Percentiles rank a stretch among this genome's conserved stretches.
These are phyloP conservation scores for Bellardia pandia DNA, from an alignment of 2,888 invertebrate genomes.

Conservation along the genomic window DNA sequence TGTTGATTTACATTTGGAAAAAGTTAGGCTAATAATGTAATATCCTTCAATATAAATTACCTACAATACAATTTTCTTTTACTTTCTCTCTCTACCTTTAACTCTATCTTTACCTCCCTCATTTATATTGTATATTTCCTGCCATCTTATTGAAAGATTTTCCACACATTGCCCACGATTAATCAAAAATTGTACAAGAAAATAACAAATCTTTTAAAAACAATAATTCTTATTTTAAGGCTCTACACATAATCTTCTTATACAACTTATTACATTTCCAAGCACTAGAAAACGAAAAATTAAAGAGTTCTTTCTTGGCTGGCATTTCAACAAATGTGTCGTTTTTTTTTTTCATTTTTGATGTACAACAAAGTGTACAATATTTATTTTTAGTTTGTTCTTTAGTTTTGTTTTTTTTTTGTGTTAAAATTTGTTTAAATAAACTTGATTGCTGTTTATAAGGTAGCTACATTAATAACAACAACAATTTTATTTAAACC, in stretches of 20 bases:
- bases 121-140: constrained; percentile 17
- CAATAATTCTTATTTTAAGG: constrained; percentile 54
- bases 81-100: not conserved
- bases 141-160: constrained; percentile 43
- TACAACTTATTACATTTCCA: not conserved
- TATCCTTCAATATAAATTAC: no score
- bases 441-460: constrained; percentile 33
- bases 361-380: constrained; percentile 18
- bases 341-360: constrained; percentile 7
- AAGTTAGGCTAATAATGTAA: no score
- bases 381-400: constrained; percentile 61
- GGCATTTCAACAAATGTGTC: constrained; percentile 30
- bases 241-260: constrained; percentile 38
- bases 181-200: constrained; percentile 43
- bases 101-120: no score
- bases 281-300: not conserved
- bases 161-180: constrained; percentile 53
- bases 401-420: constrained; percentile 45
- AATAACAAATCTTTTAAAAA: constrained; percentile 37
- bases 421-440: constrained; percentile 48
- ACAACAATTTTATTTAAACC: constrained; percentile 31
- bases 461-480: constrained; percentile 1
- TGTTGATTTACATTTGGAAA: no score
- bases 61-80: no score
- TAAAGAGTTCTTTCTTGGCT: constrained; percentile 1